These are phyloP conservation scores for Chrysogorgia sp. DNA, from an alignment of 92 coral and sea anemone species.

Conservation along the genomic window DNA sequence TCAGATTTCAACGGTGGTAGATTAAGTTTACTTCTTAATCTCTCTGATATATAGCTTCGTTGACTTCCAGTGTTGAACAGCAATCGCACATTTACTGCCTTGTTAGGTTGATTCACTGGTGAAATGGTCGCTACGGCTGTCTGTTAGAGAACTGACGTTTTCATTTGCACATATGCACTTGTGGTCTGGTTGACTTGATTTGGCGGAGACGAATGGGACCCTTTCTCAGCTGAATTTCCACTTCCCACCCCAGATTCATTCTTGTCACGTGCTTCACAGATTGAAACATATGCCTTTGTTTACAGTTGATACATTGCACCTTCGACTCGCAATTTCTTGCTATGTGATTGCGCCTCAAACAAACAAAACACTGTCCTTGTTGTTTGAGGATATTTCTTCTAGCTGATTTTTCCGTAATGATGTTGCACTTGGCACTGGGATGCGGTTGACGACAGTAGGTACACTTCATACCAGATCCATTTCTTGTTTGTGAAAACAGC, in stretches of 20 bases:
- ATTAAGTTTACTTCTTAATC: too few species aligned
- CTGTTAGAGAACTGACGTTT: too few species aligned
- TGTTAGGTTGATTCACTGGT: too few species aligned
- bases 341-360: slow-evolving; percentile 1
- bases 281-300: background rate
- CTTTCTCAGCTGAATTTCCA: too few species aligned
- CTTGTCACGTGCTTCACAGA: background rate
- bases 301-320: too few species aligned
- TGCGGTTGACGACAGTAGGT: background rate
- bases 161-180: too few species aligned
- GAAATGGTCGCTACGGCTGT: too few species aligned
- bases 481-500: background rate
- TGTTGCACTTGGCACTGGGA: too few species aligned
- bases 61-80: slow-evolving; percentile 29
- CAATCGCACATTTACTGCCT: background rate
- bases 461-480: background rate
- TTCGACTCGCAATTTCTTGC: background rate
- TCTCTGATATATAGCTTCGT: slow-evolving; percentile 20
- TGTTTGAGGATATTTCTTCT: background rate
- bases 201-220: too few species aligned
- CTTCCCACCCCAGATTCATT: too few species aligned
- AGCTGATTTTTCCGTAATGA: background rate
- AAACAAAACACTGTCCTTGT: background rate
- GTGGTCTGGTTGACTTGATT: too few species aligned
- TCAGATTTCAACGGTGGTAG: slow-evolving; percentile 6